Evolutionary conservation across 2,113 vertebrate genomes (phyloP).

Genomic region (Scophthalmus maximus): DNA sequence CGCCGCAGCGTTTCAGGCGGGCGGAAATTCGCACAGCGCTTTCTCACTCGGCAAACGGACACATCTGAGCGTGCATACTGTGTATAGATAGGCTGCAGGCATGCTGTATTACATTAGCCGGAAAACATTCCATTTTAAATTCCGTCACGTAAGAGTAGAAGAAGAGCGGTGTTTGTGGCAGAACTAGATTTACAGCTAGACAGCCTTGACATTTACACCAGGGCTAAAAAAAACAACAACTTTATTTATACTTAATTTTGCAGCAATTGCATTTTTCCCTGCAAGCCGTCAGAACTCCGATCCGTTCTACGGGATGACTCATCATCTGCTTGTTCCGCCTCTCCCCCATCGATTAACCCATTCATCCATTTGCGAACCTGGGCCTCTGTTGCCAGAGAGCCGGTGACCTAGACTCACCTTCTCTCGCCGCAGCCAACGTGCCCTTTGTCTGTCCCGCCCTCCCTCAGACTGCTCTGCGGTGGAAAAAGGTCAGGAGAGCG

Average conservation of each 20-base stretch:
- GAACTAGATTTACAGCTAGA: conserved; percentile 9
- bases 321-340: conserved; percentile 41
- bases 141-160: conserved; percentile 35
- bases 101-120: conserved; percentile 25
- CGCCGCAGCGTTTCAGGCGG: conserved; percentile 28
- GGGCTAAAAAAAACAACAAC: not conserved
- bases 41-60: conserved; percentile 36
- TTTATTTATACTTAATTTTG: too few species aligned
- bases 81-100: conserved; percentile 19
- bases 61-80: conserved; percentile 41
- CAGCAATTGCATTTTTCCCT: conserved; percentile 55
- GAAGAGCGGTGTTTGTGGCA: not conserved
- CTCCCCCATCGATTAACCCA: conserved; percentile 67
- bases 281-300: conserved; percentile 63
- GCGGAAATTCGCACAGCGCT: conserved; percentile 26
- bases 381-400: conserved; percentile 43
- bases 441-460: conserved; percentile 39
- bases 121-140: conserved; percentile 26
- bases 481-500: conserved; percentile 65
- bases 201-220: conserved; percentile 1
- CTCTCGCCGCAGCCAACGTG: conserved; percentile 21
- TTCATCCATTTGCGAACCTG: conserved; percentile 61
- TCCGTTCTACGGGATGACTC: conserved; percentile 59
- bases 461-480: conserved; percentile 21
- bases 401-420: conserved; percentile 38